Evolutionary conservation across 2,888 invertebrate genomes (phyloP), one percentile per base, ranked within the genome.

Genomic region (Crioceris asparagi): DNA sequence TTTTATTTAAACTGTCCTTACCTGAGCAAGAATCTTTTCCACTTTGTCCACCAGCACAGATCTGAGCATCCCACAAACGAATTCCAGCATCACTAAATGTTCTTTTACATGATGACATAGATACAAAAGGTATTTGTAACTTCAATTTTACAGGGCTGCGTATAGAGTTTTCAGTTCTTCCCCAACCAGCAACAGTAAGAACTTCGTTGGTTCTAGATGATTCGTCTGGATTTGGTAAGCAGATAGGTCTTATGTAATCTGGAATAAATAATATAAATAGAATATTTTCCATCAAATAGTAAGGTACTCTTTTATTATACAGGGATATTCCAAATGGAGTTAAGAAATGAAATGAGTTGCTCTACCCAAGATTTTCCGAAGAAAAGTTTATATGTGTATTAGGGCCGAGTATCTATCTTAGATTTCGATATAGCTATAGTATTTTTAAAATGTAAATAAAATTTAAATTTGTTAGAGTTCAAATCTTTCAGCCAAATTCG

Each of bases 21-120:
- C 52, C 52, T 30, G 67, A 69, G 53, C 85, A 85, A 0, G 83
- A 77, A 53, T 84, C 85, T 50, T 77, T 70, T 5, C 74, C 72
- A 17, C 33, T 38, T 40, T 52, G 46, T 4, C 59, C 61, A 17
- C 61, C 62, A 21, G 61, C 62, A 35, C 62, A 62, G 17, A 62
- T 38, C 31, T 62, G 62, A 8, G 35, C 41, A 14, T 48, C 41
- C 11, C 38, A 39, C 29, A 60, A 19, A 26, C 36, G 44, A 6
- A 59, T 48, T 16, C 47, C 48, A 17, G 52, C 49, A 8, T 45
- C 33, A 25, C 45, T 43, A 39, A 57, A 59, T n/a, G 38, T 48
- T 1, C 35, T 34, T 1, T 46, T 26, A 51, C 81, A 82, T 3
- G 69, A 60, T 0, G 61, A 51, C 32, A 67, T 69, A 32, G 68